A percentile compares a stretch with the other conserved stretches of the same genome.
These are phyloP conservation scores for Porites evermanni DNA, from an alignment of 92 coral and sea anemone genomes.

Conservation along the genomic window DNA sequence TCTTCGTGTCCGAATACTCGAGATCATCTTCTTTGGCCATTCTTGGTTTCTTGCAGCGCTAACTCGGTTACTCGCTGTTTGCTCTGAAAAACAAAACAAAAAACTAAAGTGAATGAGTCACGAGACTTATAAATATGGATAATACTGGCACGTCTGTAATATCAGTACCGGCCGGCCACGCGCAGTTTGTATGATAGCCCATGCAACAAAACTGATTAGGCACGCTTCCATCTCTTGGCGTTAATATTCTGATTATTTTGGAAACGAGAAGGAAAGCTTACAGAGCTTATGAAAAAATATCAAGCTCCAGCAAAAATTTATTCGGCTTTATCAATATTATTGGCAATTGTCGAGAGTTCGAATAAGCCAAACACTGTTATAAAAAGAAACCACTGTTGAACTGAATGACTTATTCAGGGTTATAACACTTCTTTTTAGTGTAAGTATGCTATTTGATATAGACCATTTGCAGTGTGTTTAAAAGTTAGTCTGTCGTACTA, in stretches of 20 bases:
- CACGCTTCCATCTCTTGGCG: not conserved
- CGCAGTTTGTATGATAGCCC: not conserved
- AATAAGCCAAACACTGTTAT: not conserved
- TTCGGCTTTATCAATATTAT: not conserved
- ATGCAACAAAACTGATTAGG: not conserved
- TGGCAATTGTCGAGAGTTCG: no score
- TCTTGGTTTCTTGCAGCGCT: slow-evolving; percentile 1
- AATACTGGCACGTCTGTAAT: not conserved
- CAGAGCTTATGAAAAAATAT: not conserved
- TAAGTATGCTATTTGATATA: no score
- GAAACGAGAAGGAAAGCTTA: not conserved
- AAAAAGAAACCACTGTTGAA: not conserved
- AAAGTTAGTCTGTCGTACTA: no score
- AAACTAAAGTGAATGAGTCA: not conserved
- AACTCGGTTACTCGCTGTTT: slow-evolving; percentile 20
- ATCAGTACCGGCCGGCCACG: not conserved
- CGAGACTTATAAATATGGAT: slow-evolving; percentile 42
- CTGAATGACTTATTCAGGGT: not conserved
- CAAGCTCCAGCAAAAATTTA: no score
- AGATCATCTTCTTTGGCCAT: slow-evolving; percentile 70
- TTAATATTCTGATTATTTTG: not conserved
- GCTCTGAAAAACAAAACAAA: slow-evolving; percentile 30
- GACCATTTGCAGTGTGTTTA: no score
- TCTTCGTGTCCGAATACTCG: slow-evolving; percentile 58
- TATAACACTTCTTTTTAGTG: not conserved